Base-by-base conservation (phyloP, 2,797 vertebrate species). In the Melanotaenia boesemani region DNA sequence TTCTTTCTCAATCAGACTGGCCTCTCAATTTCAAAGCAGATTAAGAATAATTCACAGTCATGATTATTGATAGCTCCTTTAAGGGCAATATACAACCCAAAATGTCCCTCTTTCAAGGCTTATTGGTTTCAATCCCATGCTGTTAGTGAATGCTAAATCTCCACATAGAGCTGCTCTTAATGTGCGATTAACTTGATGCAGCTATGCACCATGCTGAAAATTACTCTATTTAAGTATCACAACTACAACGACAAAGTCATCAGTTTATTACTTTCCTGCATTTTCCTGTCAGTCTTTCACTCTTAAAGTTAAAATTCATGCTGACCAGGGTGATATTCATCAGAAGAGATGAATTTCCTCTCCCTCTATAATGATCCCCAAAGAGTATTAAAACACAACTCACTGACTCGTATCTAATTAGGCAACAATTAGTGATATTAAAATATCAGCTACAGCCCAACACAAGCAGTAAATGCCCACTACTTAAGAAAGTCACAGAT, bases 371-470 rank as follows among this genome's bases (percentile, higher is more conserved):
- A 93, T 83, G 89, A 93, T 91, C 89, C 86, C 91, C 68, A 83
- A 86, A 90, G 91, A 90, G 89, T 85, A 89, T 91, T 88, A 87
- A 90, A 90, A 79, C 79, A 86, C 85, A 72, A 91, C 72, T 92
- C 90, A 91, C 74, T 91, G 90, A 91, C 82, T 92, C 76, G 79
- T 86, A 91, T 89, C 89, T 91, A 93, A 93, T 94, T 92, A 90
- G 92, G 87, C 92, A 88, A 92, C 91, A 94, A 93, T 94, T 94
- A 94, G 92, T 58, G 80, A 89, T 90, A 89, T 94, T 92, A 92
- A 87, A 88, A 92, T 82, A 90, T 90, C 86, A 84, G 77, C 84
- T 71, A 10, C 71, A 62, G 86, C 72, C 76, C 65, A 76, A 75
- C 72, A 79, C 73, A 73, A 71, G 83, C 84, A 73, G 77, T 80